Evolutionary conservation across 2,888 invertebrate genomes (phyloP).

Genomic region (Seladonia tumulorum): DNA sequence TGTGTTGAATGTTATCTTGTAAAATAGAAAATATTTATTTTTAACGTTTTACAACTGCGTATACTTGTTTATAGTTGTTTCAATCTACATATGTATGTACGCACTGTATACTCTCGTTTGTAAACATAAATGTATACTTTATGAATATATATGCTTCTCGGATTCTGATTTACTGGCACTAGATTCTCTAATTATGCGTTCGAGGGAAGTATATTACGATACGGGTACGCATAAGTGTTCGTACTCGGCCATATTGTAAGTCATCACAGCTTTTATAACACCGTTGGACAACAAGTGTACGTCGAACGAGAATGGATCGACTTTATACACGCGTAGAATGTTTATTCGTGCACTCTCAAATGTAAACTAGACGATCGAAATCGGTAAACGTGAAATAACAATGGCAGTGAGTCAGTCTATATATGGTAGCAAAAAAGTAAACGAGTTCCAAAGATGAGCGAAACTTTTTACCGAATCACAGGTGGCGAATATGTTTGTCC

Average conservation of each 20-base stretch:
- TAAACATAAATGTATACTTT: conserved; percentile 14
- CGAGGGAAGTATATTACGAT: not conserved
- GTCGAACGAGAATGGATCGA: not conserved
- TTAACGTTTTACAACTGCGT: conserved; percentile 21
- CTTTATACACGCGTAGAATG: not conserved
- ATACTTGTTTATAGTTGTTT: not conserved
- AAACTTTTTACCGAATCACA: not conserved
- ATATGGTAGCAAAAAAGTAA: conserved; percentile 16
- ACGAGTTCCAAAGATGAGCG: not conserved
- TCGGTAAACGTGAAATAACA: conserved; percentile 23
- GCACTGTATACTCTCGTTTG: not conserved
- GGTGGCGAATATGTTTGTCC: not conserved
- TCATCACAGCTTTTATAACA: not conserved
- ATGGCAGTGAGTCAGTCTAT: conserved; percentile 70
- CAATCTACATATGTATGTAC: not conserved
- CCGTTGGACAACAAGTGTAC: not conserved
- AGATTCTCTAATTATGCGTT: conserved; percentile 2
- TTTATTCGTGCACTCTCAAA: not conserved
- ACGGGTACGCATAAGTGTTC: not conserved
- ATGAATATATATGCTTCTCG: not conserved
- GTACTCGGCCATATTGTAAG: not conserved
- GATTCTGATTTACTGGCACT: conserved; percentile 21
- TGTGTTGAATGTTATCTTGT: not conserved
- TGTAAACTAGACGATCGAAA: conserved; percentile 5
- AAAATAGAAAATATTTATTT: conserved; percentile 51